phyloP scores from a whole-genome alignment of 2,797 vertebrate species.

The Pipistrellus pipistrellus region DNA sequence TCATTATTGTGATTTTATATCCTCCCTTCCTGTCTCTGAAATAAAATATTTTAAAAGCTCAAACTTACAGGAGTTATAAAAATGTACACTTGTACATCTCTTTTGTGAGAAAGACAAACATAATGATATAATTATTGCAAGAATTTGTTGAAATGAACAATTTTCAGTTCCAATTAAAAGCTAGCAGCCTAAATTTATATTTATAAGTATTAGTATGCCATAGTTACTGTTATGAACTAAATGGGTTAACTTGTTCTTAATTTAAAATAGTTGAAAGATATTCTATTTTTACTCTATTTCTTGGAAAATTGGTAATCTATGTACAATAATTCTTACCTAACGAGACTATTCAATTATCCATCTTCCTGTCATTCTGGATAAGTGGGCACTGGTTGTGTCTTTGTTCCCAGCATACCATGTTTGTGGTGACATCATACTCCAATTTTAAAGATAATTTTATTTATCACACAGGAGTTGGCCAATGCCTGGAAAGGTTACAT shows the following conservation, averaged over 20 bases:
- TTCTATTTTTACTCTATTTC: conserved; percentile 53
- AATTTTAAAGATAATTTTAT: conserved; percentile 88
- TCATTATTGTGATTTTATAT: background rate
- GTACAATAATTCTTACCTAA: conserved; percentile 60
- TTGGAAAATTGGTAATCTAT: conserved; percentile 61
- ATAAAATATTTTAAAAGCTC: conserved; percentile 52
- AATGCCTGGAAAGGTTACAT: conserved; percentile 86
- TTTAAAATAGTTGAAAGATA: background rate
- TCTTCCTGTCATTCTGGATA: conserved; percentile 58
- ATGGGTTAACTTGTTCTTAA: background rate
- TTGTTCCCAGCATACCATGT: conserved; percentile 77
- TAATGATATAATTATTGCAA: background rate
- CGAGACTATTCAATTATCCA: conserved; percentile 7
- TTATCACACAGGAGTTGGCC: conserved; percentile 81
- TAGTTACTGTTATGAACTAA: conserved; percentile 23
- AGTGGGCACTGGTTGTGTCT: background rate
- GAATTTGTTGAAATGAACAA: conserved; percentile 47
- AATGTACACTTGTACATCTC: background rate
- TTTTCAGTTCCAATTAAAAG: conserved; percentile 49
- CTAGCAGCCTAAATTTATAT: background rate
- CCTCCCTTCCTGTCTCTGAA: conserved; percentile 9
- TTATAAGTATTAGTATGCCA: background rate
- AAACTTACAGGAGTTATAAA: conserved; percentile 25
- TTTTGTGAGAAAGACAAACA: conserved; percentile 42
- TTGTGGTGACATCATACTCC: conserved; percentile 83